Conservation (phyloP, 2,888 invertebrate species). For the Spodoptera exigua region DNA sequence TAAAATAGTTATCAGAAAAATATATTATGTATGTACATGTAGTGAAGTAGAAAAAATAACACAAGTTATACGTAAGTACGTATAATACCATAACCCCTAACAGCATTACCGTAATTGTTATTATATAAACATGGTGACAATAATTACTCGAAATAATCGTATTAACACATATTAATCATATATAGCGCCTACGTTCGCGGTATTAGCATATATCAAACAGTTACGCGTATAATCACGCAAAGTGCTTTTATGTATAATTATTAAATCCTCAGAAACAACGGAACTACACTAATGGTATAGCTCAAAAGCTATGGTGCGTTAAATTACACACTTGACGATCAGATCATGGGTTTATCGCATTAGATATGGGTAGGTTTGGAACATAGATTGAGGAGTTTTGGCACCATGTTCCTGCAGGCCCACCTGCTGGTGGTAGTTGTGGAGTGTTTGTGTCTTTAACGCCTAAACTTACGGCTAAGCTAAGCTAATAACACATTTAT, state of each 20-base stretch:
- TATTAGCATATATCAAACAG: conserved; percentile 53
- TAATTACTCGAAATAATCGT: conserved; percentile 51
- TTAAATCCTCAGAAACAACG: conserved; percentile 55
- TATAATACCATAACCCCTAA: conserved; percentile 21
- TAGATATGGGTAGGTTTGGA: background rate
- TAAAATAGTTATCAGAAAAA: no score
- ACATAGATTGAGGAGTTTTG: background rate
- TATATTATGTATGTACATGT: no score
- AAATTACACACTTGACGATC: conserved; percentile 47
- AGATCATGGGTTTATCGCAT: conserved; percentile 25
- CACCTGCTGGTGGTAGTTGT: no score
- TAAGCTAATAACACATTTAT: no score
- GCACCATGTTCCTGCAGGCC: no score
- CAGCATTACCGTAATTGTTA: conserved; percentile 44
- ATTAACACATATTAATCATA: conserved; percentile 52
- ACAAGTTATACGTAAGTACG: conserved; percentile 20
- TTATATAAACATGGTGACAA: conserved; percentile 40
- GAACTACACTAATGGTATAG: conserved; percentile 38
- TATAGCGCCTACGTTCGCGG: conserved; percentile 23
- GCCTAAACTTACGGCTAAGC: no score
- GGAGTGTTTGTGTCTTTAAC: no score
- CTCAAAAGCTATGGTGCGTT: conserved; percentile 53
- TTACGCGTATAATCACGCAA: conserved; percentile 54
- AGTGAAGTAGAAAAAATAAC: no score
- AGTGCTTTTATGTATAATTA: conserved; percentile 59